Percentiles rank a stretch among this genome's conserved stretches.
Conservation (phyloP, 2,113 vertebrate genomes). For the Smithornis capensis region DNA sequence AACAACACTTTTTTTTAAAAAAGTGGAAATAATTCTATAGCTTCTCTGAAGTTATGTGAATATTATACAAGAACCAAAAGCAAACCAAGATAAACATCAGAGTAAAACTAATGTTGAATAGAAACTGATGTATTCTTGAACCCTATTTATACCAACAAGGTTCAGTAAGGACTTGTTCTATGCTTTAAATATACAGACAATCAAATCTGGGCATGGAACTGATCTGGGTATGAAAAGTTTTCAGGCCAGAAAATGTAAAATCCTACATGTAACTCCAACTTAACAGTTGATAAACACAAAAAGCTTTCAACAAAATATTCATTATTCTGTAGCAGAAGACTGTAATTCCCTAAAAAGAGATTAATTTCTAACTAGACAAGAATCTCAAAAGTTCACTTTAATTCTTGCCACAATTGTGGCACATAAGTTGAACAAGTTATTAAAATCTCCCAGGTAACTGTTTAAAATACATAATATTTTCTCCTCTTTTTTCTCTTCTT, state of each 20-base stretch:
- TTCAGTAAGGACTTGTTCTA: not conserved
- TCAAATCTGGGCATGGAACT: not conserved
- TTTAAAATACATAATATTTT: not conserved
- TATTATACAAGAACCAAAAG: not conserved
- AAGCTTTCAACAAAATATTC: not conserved
- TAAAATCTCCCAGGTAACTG: not conserved
- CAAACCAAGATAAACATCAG: not conserved
- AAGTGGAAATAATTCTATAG: not conserved
- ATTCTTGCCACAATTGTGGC: not conserved
- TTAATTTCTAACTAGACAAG: not conserved
- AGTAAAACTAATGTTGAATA: not conserved
- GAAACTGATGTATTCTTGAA: not conserved
- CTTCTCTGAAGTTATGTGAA: not conserved
- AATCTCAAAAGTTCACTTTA: not conserved
- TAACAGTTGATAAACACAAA: not conserved
- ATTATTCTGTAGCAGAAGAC: not conserved
- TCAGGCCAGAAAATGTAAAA: not conserved
- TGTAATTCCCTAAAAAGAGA: not conserved
- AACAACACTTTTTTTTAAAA: not conserved
- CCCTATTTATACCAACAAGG: not conserved
- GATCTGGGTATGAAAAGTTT: not conserved
- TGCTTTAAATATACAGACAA: not conserved
- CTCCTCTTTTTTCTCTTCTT: not conserved
- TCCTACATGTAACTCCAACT: not conserved
- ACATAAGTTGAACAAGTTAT: not conserved